Evolutionary conservation across 35 echinoderm and acorn worm genomes (phyloP).

Genomic region (Hemicentrotus pulcherrimus): DNA sequence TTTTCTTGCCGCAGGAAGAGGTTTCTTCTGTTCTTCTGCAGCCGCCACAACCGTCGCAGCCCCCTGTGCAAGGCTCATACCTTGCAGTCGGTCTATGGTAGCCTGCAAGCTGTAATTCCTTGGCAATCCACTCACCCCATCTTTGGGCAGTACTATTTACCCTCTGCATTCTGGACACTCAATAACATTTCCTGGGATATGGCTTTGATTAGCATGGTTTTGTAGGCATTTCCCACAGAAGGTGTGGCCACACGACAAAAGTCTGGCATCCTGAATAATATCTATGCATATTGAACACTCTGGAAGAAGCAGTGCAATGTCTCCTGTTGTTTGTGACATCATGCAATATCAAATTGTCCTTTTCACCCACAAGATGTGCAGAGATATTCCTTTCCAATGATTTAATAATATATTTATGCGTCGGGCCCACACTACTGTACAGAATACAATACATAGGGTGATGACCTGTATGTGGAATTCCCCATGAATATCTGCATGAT

Average conservation of each 20-base stretch:
- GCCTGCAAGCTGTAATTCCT: slow-evolving; percentile 19
- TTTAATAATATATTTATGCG: neutral
- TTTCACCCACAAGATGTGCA: neutral
- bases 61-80: neutral
- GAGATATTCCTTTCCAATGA: neutral
- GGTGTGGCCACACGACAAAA: slow-evolving; percentile 23
- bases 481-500: neutral
- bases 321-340: neutral
- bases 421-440: neutral
- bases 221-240: neutral
- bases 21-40: neutral
- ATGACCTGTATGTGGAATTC: neutral
- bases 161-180: neutral
- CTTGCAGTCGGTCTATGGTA: neutral
- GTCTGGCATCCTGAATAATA: neutral
- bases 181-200: neutral
- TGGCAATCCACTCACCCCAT: slow-evolving; percentile 16
- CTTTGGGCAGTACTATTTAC: neutral
- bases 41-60: neutral
- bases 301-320: neutral
- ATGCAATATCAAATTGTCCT: neutral
- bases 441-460: neutral
- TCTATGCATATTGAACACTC: slow-evolving; percentile 26
- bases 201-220: neutral
- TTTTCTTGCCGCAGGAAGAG: neutral